These are phyloP conservation scores for Tauraco hartlaubi DNA, from an alignment of 2,797 vertebrate genomes.

Conservation along the genomic window DNA sequence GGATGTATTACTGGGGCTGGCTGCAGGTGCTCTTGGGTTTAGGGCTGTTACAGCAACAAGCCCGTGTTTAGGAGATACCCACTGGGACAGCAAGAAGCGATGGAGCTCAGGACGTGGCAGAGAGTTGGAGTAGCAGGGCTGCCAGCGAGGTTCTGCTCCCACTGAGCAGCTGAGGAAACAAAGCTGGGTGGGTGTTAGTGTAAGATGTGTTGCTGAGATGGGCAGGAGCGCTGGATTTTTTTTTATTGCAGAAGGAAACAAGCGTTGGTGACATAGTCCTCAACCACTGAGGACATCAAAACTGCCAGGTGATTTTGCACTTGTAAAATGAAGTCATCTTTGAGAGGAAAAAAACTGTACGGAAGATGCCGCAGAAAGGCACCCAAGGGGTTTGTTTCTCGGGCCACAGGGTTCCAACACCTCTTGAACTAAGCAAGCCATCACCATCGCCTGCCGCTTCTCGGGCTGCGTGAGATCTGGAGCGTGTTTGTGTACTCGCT, in stretches of 20 bases:
- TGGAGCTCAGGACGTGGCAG: background rate
- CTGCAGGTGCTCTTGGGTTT: rapidly evolving
- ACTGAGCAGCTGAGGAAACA: background rate
- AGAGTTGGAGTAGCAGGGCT: background rate
- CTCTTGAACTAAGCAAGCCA: background rate
- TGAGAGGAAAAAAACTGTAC: background rate
- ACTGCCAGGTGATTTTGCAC: background rate
- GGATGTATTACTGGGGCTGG: background rate
- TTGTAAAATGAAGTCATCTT: background rate
- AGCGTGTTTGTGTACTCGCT: background rate
- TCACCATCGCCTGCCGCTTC: background rate
- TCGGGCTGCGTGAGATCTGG: rapidly evolving
- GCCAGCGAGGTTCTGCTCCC: background rate
- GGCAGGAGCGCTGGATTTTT: background rate
- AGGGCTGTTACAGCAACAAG: background rate
- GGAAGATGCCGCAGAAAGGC: background rate
- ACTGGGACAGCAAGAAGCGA: rapidly evolving
- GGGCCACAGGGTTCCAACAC: background rate
- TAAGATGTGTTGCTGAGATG: background rate
- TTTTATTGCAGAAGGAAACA: background rate
- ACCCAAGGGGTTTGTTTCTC: background rate
- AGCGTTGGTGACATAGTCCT: background rate
- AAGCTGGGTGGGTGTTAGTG: background rate
- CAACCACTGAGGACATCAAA: background rate
- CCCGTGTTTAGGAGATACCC: background rate